Evolutionary conservation across 2,113 vertebrate species (phyloP).

Genomic region (Nycticryphes semicollaris): DNA sequence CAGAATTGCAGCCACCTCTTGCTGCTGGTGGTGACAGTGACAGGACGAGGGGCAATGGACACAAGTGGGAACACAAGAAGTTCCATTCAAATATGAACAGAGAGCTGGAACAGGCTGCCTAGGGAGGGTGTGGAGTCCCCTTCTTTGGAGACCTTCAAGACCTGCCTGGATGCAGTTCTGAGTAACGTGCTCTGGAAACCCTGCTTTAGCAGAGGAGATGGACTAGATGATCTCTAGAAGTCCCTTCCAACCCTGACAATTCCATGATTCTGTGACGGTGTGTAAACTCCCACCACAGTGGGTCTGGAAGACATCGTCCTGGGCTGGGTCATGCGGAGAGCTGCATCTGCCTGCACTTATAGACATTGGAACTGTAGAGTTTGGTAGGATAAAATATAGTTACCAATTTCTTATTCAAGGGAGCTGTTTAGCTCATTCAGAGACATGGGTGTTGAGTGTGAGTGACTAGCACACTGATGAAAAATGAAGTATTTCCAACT

Average conservation of each 20-base stretch:
- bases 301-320: background rate
- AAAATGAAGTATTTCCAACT: background rate
- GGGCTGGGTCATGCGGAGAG: too few relatives aligned
- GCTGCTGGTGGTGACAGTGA: background rate
- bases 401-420: background rate
- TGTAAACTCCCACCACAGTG: background rate
- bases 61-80: too few relatives aligned
- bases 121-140: too few relatives aligned
- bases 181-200: too few relatives aligned
- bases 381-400: background rate
- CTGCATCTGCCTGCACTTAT: accelerated
- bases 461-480: background rate
- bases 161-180: too few relatives aligned
- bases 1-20: background rate
- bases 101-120: too few relatives aligned
- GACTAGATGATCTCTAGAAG: too few relatives aligned
- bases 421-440: background rate
- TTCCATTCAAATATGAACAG: too few relatives aligned
- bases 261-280: background rate
- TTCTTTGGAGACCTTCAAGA: too few relatives aligned
- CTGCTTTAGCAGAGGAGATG: too few relatives aligned
- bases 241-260: too few relatives aligned
- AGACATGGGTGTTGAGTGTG: background rate
- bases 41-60: too few relatives aligned
- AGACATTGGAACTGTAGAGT: accelerated